Percentiles rank a stretch among this genome's conserved stretches.
Evolutionary conservation across 2,113 vertebrate species (phyloP).

Genomic region (Martes martes): DNA sequence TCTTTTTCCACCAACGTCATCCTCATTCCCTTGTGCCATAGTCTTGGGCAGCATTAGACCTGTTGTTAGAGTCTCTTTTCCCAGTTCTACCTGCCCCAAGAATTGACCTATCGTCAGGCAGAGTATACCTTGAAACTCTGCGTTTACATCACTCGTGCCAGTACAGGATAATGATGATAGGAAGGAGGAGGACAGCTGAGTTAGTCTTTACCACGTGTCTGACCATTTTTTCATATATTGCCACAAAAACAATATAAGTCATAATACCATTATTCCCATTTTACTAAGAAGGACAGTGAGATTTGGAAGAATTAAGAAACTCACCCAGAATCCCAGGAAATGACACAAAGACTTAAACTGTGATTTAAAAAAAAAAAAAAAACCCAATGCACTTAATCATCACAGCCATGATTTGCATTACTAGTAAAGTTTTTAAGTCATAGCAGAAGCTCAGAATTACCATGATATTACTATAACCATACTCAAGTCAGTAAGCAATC

Average conservation of each 20-base stretch:
- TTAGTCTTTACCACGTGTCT: background rate
- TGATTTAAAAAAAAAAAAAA: background rate
- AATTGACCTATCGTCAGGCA: background rate
- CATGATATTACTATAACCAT: background rate
- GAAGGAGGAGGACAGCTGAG: background rate
- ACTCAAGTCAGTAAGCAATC: background rate
- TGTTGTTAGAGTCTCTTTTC: background rate
- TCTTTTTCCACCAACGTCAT: background rate
- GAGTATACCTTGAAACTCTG: background rate
- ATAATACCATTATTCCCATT: background rate
- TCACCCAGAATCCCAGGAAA: background rate
- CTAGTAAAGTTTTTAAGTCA: background rate
- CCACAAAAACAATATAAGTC: background rate
- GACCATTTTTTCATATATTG: background rate
- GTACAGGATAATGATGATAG: background rate
- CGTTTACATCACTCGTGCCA: background rate
- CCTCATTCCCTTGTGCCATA: background rate
- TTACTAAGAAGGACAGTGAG: background rate
- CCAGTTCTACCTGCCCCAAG: background rate
- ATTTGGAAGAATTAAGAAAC: background rate
- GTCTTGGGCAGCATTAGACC: background rate
- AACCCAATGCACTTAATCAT: background rate
- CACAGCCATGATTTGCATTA: background rate
- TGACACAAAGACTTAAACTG: background rate
- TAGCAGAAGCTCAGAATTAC: background rate